A percentile compares a stretch with the other conserved stretches of the same genome.
Evolutionary conservation across 2,888 invertebrate species (phyloP).

Genomic region (Choreutis nemorana): DNA sequence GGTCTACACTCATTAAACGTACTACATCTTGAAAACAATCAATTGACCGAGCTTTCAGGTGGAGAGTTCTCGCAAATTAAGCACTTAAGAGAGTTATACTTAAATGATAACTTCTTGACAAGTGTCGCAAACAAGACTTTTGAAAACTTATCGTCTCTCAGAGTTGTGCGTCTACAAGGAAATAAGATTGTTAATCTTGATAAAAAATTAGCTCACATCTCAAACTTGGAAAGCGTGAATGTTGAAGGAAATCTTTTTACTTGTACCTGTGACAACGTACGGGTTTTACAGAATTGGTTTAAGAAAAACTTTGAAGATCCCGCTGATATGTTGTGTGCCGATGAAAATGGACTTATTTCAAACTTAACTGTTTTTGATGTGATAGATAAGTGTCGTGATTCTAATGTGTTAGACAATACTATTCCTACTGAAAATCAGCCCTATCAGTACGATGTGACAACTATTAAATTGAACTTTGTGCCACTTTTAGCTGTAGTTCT

Average conservation of each 20-base stretch:
- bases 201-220: conserved; percentile 68
- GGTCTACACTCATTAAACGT: conserved; percentile 76
- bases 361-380: conserved; percentile 56
- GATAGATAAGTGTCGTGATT: conserved; percentile 56
- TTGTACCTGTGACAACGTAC: conserved; percentile 76
- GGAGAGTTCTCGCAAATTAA: conserved; percentile 82
- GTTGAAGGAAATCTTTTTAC: conserved; percentile 81
- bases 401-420: conserved; percentile 60
- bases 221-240: conserved; percentile 69
- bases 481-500: conserved; percentile 78
- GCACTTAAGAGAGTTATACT: conserved; percentile 78
- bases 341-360: conserved; percentile 49
- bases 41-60: conserved; percentile 73
- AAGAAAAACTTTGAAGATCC: conserved; percentile 70
- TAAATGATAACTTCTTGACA: conserved; percentile 80
- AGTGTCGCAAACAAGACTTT: conserved; percentile 79
- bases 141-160: conserved; percentile 72
- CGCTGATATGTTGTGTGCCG: conserved; percentile 71
- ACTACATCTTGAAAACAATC: conserved; percentile 80
- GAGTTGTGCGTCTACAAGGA: conserved; percentile 76
- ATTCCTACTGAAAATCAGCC: conserved; percentile 65
- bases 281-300: conserved; percentile 73
- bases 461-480: conserved; percentile 73
- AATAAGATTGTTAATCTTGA: conserved; percentile 78
- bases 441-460: conserved; percentile 70